Evolutionary conservation across 1,140 invertebrate species (phyloP), one percentile per base, ranked within the genome.

Genomic region (Hydropsyche tenuis): DNA sequence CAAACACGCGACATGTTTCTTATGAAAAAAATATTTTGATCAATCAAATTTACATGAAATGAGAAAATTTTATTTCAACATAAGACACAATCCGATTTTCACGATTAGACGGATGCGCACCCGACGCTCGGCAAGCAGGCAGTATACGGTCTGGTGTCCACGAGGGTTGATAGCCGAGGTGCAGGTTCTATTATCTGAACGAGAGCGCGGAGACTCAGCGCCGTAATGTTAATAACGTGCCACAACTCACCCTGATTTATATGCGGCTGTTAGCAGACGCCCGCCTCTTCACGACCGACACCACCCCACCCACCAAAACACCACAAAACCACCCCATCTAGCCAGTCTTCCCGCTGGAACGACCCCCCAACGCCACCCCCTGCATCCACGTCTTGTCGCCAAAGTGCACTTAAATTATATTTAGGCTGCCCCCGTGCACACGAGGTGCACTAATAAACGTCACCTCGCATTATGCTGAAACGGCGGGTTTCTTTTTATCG

Each of bases 191-290:
- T 60, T 60, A 60, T 60, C 56, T 22, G 56, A 60, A 23, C 56
- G 22, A 60, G 56, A 60, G 56, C 20, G 20, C 20, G 30, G 20
- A 65, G 27, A 65, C 27, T 53, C 30, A n/a, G 20, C 69, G 42
- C 25, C 56, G 46, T 53, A 73, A 66, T 72, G 70, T 73, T 76
- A 76, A 76, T 76, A 76, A 76, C 75, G 72, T 76, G 72, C 75
- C 75, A 73, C 75, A 76, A 73, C 75, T 76, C 75, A 76, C 68
- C 48, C 75, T 76, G 75, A 76, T 76, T 76, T 76, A 76, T 76
- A 73, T 76, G 72, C 72, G 73, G 62, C 71, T 70, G 60, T 63
- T 63, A 51, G 65, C 22, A 30, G 65, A 45, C 63, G 30, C 71
- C 30, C 23, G 43, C 22, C 43, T 65, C 43, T 46, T 65, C 63